Evolutionary conservation across 2,888 invertebrate species (phyloP).

Genomic region (Agonum fuliginosum): DNA sequence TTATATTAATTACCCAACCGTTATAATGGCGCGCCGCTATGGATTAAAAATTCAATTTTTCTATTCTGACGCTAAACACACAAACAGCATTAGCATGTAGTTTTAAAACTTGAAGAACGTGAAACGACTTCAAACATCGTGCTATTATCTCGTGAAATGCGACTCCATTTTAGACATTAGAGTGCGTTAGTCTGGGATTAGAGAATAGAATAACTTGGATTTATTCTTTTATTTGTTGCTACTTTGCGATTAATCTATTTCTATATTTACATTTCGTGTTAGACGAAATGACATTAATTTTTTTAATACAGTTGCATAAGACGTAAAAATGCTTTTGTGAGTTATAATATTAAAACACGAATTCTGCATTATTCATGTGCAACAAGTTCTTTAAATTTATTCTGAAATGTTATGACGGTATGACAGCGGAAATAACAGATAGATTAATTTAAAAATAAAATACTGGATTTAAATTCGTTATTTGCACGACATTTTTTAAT

Average conservation of each 20-base stretch:
- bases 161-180: slow-evolving; percentile 22
- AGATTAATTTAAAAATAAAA: neutral
- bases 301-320: slow-evolving; percentile 16
- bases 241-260: slow-evolving; percentile 13
- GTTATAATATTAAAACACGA: slow-evolving; percentile 12
- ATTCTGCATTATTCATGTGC: slow-evolving; percentile 13
- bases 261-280: slow-evolving; percentile 15
- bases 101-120: slow-evolving; percentile 10
- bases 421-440: neutral
- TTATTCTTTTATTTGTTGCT: slow-evolving; percentile 17
- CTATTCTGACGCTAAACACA: slow-evolving; percentile 35
- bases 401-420: neutral
- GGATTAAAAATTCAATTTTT: slow-evolving; percentile 43
- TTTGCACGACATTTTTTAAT: too few species aligned
- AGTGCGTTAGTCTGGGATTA: slow-evolving; percentile 30
- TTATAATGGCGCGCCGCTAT: neutral
- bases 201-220: neutral
- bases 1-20: slow-evolving; percentile 10
- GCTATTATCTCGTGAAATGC: slow-evolving; percentile 38
- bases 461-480: too few species aligned
- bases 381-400: neutral
- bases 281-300: neutral
- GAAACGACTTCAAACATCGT: neutral
- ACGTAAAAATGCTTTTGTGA: slow-evolving; percentile 14
- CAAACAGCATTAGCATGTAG: slow-evolving; percentile 41